Base-by-base conservation (phyloP, 64 coral and sea anemone genomes). In the Stylophora pistillata region DNA sequence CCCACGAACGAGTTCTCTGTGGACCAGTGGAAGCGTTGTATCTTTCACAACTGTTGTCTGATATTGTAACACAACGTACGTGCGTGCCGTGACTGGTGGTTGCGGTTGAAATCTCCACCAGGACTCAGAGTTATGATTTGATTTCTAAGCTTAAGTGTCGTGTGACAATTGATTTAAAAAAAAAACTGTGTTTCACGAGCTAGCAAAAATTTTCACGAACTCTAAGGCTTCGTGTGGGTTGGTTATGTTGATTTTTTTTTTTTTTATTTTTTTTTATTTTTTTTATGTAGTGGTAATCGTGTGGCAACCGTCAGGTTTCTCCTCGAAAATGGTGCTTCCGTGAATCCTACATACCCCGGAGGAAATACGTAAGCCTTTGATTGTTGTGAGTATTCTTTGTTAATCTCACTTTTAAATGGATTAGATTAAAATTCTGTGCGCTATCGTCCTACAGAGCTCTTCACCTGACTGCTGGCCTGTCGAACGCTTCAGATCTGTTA, bases 251-350 rank as follows among this genome's bases (percentile, higher is more conserved):
- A 68, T 68, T 21, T 25, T n/a, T 26, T 25, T n/a, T 11, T 6
- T 5, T 31, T 41, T 91, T 13, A 23, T 27, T 13, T 54, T 17
- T 71, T 74, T 3, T 18, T 69, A 41, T 26, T 34, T 29, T 66
- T n/a, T 61, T 20, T 55, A 21, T 86, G 25, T 54, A 94, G 95
- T 37, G 69, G 82, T 58, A 90, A 90, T 57, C 91, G 95, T 25
- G 52, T 97, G 68, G 87, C 87, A 65, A 97, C 95, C 13, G 74
- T 97, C n/a, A 56, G 61, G 58, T 97, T 97, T 74, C 88, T 97
- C 0, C 68, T 97, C 58, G 75, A 78, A 10, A 91, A 87, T 30
- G 95, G 91, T 57, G 91, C 91, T 28, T 97, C 95, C 20, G 77
- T 97, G 3, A 90, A 97, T 47, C 95, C 95, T 31, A 86, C 90